Percentiles rank a stretch among this genome's conserved stretches.
Conservation (phyloP, 2,888 invertebrate species). For the Lasioglossum pauxillum region DNA sequence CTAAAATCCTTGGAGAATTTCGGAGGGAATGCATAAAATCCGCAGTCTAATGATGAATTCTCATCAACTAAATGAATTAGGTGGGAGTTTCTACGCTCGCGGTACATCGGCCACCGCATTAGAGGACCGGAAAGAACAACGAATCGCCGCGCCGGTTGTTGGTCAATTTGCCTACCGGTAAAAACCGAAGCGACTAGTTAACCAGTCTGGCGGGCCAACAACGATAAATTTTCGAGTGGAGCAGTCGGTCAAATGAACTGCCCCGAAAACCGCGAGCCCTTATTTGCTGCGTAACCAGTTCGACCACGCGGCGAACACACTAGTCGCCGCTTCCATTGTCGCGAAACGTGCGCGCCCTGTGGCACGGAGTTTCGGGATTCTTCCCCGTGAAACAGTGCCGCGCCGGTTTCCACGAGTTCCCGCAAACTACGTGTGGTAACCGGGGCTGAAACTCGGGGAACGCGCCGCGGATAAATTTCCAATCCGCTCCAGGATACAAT, state of each 20-base stretch:
- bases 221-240: neutral
- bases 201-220: neutral
- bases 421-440: slow-evolving; percentile 13
- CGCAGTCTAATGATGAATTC: neutral
- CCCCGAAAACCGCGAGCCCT: neutral
- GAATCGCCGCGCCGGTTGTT: neutral
- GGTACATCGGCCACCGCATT: neutral
- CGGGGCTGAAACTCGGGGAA: slow-evolving; percentile 8
- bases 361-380: neutral
- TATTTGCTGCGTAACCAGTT: neutral
- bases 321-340: neutral
- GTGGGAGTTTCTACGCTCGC: neutral
- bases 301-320: slow-evolving; percentile 4
- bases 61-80: neutral
- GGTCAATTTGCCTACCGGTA: neutral
- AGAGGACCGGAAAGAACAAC: neutral
- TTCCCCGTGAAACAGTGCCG: slow-evolving; percentile 5
- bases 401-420: neutral
- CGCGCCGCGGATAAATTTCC: slow-evolving; percentile 28
- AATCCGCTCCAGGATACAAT: slow-evolving; percentile 12
- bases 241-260: slow-evolving; percentile 10
- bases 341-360: neutral
- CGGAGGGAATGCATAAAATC: no score
- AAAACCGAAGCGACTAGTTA: neutral
- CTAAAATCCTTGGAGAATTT: neutral